Evolutionary conservation across 2,888 invertebrate species (phyloP).

Genomic region (Drosophila siamana): DNA sequence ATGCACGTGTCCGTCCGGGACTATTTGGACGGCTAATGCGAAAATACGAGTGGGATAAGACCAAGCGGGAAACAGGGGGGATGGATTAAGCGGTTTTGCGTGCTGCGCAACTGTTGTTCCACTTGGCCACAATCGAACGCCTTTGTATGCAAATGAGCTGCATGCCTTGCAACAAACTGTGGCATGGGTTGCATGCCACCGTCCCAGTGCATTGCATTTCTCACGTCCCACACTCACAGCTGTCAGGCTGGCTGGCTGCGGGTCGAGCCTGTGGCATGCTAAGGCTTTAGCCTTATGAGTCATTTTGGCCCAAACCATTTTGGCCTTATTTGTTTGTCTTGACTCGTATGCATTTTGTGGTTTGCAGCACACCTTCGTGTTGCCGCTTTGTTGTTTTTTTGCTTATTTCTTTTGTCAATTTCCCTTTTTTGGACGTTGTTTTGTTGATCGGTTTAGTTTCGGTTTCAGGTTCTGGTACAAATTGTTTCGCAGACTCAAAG

Average conservation of each 20-base stretch:
- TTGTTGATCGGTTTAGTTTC: constrained; percentile 9
- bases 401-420: constrained; percentile 39
- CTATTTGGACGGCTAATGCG: constrained; percentile 50
- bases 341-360: constrained; percentile 25
- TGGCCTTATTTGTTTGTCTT: constrained; percentile 40
- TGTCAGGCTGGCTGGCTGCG: constrained; percentile 20
- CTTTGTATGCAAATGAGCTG: constrained; percentile 78
- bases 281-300: constrained; percentile 37
- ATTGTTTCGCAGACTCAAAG: constrained; percentile 33
- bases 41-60: constrained; percentile 34
- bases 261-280: constrained; percentile 13
- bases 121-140: constrained; percentile 67
- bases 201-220: constrained; percentile 40
- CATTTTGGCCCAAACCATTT: constrained; percentile 34
- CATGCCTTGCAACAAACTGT: constrained; percentile 12
- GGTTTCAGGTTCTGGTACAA: constrained; percentile 32
- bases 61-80: constrained; percentile 8
- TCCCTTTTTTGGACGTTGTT: constrained; percentile 42
- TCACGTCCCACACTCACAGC: constrained; percentile 48
- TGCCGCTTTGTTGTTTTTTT: constrained; percentile 36
- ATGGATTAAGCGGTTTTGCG: constrained; percentile 14
- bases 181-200: constrained; percentile 25
- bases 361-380: constrained; percentile 29
- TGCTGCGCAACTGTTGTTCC: constrained; percentile 57
- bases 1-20: constrained; percentile 18